A percentile compares a stretch with the other conserved stretches of the same genome.
These are phyloP conservation scores for Platichthys flesus DNA, from an alignment of 2,113 vertebrate genomes.

Conservation along the genomic window DNA sequence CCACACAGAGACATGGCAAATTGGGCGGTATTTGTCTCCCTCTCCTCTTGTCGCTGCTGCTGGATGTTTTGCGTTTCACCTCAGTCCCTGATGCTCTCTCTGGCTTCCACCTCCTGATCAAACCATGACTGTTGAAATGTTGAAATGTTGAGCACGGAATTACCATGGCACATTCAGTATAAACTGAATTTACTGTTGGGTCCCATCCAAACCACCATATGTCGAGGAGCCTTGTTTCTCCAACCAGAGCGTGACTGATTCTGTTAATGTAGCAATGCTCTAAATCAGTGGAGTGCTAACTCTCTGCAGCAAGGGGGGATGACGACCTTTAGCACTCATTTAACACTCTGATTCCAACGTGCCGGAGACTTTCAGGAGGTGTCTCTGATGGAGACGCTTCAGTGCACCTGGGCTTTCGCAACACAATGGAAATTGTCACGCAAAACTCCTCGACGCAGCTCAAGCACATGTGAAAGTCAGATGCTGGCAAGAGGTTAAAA, in stretches of 20 bases:
- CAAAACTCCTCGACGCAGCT: conserved; percentile 4
- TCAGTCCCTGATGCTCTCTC: conserved; percentile 34
- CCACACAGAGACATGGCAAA: neutral
- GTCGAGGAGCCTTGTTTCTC: conserved; percentile 55
- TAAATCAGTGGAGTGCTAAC: conserved; percentile 66
- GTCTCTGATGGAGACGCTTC: neutral
- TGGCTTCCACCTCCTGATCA: conserved; percentile 68
- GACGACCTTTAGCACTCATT: conserved; percentile 51
- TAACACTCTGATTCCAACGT: conserved; percentile 17
- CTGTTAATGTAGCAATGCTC: conserved; percentile 73
- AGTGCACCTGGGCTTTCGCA: too few relatives aligned
- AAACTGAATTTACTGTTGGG: conserved; percentile 77
- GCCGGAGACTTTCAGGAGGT: conserved; percentile 31
- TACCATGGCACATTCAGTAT: conserved; percentile 75
- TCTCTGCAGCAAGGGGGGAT: conserved; percentile 39
- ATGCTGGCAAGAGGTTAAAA: neutral
- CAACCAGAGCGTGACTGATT: conserved; percentile 74
- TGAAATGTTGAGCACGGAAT: conserved; percentile 71
- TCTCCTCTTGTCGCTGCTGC: conserved; percentile 32
- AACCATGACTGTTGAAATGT: conserved; percentile 48
- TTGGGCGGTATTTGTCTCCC: neutral
- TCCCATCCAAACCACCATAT: conserved; percentile 74
- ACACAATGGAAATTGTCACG: neutral
- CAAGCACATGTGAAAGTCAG: conserved; percentile 18
- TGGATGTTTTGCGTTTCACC: conserved; percentile 54